Base-by-base conservation (phyloP, 2,797 vertebrate genomes). In the Jordanella pulchra region DNA sequence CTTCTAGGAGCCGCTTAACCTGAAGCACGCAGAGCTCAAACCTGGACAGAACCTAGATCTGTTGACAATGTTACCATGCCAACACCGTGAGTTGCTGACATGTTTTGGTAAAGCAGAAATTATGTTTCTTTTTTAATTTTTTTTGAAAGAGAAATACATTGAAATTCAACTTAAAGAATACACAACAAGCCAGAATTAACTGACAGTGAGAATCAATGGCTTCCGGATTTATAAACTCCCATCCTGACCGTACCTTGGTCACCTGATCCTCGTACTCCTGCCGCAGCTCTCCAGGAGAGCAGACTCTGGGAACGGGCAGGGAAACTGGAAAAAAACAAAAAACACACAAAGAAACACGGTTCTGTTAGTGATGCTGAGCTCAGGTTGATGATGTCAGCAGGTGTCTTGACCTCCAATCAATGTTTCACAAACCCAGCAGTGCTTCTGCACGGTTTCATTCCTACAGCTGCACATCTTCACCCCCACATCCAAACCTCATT, bases 221-320 rank as follows among this genome's bases (percentile, higher is more conserved):
- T 48, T 48, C 47, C 18, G 15, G 15, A 48, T 17, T 17, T 4
- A 21, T 48, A 60, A 60, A 28, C 15, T 9, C 44, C 42, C 63
- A 12, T 44, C 28, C 58, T 23, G 47, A n/a, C 69, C 87, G 81
- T 13, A 95, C 94, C 84, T 91, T 94, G 55, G 71, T 91, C 54
- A 95, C 71, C 82, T 95, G 90, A 65, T 94, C 93, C 70, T 95
- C 92, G 5, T 95, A 95, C 45, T 95, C 94, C 64, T 81, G 88
- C 47, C 93, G 86, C 77, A 95, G n/a, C 71, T 93, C 94, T 66
- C 94, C 94, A 28, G 94, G 94, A 18, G 75, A 68, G 76, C 94
- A 76, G 18, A 95, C 89, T 21, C 77, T 90, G 21, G 87, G 94
- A 42, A 58, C 73, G 51, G 69, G 71, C 66, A 75, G 35, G 0